A percentile compares a stretch with the other conserved stretches of the same genome.
Evolutionary conservation across 2,797 vertebrate genomes (phyloP).

Genomic region (Hippoglossus hippoglossus): DNA sequence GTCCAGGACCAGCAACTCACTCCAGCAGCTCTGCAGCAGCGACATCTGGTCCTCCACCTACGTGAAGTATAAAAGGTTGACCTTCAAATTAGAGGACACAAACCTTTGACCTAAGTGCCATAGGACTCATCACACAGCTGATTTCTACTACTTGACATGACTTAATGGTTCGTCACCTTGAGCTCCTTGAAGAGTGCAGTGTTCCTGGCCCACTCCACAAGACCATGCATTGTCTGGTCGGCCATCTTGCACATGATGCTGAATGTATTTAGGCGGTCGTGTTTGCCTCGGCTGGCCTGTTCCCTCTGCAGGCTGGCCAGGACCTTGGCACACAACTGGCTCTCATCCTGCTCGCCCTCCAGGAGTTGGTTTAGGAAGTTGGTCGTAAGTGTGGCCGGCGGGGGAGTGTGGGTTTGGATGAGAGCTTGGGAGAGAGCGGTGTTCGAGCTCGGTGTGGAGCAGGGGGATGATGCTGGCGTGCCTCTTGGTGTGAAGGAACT

Average conservation of each 20-base stretch:
- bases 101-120: neutral
- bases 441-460: slow-evolving; percentile 50
- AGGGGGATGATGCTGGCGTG: slow-evolving; percentile 39
- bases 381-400: slow-evolving; percentile 6
- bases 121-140: neutral
- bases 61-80: neutral
- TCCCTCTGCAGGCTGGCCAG: slow-evolving; percentile 83
- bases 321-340: slow-evolving; percentile 82
- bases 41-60: slow-evolving; percentile 89
- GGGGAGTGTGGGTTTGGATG: slow-evolving; percentile 10
- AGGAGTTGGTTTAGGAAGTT: slow-evolving; percentile 79
- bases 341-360: slow-evolving; percentile 84
- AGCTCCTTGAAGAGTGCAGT: slow-evolving; percentile 86
- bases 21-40: slow-evolving; percentile 89
- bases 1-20: slow-evolving; percentile 87
- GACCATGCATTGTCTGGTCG: slow-evolving; percentile 86
- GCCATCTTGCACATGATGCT: slow-evolving; percentile 90
- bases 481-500: slow-evolving; percentile 45
- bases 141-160: neutral
- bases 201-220: slow-evolving; percentile 88
- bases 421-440: slow-evolving; percentile 22
- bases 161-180: slow-evolving; percentile 74
- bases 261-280: slow-evolving; percentile 87
- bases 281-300: slow-evolving; percentile 85
- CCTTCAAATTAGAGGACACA: neutral